Evolutionary conservation across 2,888 invertebrate species (phyloP), one percentile per base, ranked within the genome.

Genomic region (Aphodius sticticus): DNA sequence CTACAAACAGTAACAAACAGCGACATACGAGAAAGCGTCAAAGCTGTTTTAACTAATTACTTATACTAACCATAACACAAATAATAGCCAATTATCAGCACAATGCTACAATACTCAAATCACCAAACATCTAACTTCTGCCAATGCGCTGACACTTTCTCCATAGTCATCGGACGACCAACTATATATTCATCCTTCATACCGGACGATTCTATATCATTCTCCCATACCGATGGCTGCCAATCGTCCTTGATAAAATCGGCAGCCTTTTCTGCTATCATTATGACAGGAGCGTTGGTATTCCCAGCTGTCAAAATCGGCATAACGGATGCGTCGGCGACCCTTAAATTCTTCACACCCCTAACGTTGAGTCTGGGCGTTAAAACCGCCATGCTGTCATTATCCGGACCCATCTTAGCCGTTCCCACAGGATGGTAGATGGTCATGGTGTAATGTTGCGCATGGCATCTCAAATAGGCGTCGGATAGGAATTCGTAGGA

Each of bases 221-320:
- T 26, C 26, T 26, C 26, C 26, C 26, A 26, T 26, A 26, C 26
- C 1, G 26, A 26, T 26, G 26, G 26, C 3, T 1, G 1, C 96
- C 96, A 96, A 88, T 96, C 96, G 87, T 96, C 94, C 87, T 96
- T 96, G 81, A 97, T 96, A 92, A 97, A 93, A 86, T 97, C 97
- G 6, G 96, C 93, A 0, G 93, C 96, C 87, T 97, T 97, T 86
- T 97, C 97, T 0, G 95, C 97, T 77, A 97, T 96, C 96, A 97
- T 97, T 70, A 97, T 96, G 1, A 94, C 93, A 0, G 96, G 96
- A 0, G 96, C 97, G 87, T 97, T 97, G 0, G 97, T 96, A 89
- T 97, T 97, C 0, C 96, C 97, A 86, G 96, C 96, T 14, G 96
- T 93, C 80, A 97, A 96, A 0, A 92, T 93, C 0, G 97, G 97